Base-by-base conservation (phyloP, 37 sponge, comb jelly and placozoan genomes). In the Amphimedon queenslandica region DNA sequence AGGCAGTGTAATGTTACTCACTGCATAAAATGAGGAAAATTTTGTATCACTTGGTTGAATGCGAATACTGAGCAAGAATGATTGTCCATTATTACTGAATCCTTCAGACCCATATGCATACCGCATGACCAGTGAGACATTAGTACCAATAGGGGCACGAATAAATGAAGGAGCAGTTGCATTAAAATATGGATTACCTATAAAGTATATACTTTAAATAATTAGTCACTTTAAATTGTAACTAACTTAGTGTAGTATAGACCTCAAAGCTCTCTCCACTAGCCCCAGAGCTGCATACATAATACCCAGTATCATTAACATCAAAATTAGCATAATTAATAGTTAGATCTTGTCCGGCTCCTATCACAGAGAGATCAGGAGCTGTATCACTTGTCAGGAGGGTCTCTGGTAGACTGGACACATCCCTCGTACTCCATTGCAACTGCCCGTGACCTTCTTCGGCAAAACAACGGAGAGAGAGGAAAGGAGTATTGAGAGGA, bases 81-180 rank as follows among this genome's bases (percentile, higher is more conserved):
- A 58, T 58, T 37, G 8, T 2, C 74, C 74, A 24, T 29, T 1
- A 39, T 74, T 74, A 16, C 5, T 34, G 23, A 5, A 2, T 1
- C 74, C 74, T 36, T 58, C 29, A 5, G 74, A 74, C 3, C 24
- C 32, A 29, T 74, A 34, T 32, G 74, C 74, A 58, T 60, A 58
- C 30, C 39, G 74, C 1, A 38, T 58, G 11, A 38, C 32, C 8
- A 74, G 31, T 3, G 30, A 32, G 1, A 60, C 74, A 3, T 29
- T 58, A 8, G 38, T 58, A 35, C 74, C 74, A 4, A 60, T 35
- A 6, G 74, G 63, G 20, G 58, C 1, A 23, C 33, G 39, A 18
- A 53, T 28, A 16, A 33, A 21, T 2, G 40, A 8, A 2, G 63
- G 63, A 34, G 33, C 4, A 4, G 39, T 31, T 11, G 58, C 13